phyloP scores from a whole-genome alignment of 2,113 vertebrate species.

The Amphiprion percula region DNA sequence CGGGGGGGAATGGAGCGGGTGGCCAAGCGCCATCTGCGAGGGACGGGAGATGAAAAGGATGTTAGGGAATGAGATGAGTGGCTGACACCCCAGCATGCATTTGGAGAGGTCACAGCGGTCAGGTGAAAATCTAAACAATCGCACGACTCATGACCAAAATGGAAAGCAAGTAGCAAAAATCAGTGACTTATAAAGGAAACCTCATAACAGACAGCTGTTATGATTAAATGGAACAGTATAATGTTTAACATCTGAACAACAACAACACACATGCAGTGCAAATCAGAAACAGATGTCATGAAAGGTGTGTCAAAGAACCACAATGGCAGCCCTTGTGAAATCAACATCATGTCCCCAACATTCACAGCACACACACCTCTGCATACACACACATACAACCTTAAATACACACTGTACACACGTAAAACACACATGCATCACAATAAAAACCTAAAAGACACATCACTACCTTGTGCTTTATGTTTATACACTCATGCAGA shows the following conservation, averaged over 20 bases:
- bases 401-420: slow-evolving; percentile 40
- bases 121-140: slow-evolving; percentile 44
- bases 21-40: slow-evolving; percentile 82
- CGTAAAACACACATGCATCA: slow-evolving; percentile 72
- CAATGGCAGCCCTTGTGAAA: slow-evolving; percentile 65
- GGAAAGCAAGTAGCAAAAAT: slow-evolving; percentile 40
- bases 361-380: slow-evolving; percentile 31
- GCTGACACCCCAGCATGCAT: slow-evolving; percentile 78
- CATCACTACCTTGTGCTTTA: slow-evolving; percentile 33
- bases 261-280: slow-evolving; percentile 63
- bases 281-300: slow-evolving; percentile 41
- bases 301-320: slow-evolving; percentile 47
- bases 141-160: slow-evolving; percentile 33
- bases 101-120: slow-evolving; percentile 51
- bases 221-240: slow-evolving; percentile 8
- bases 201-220: slow-evolving; percentile 34
- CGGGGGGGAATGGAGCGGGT: slow-evolving; percentile 73
- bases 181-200: slow-evolving; percentile 22
- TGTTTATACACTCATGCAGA: slow-evolving; percentile 71
- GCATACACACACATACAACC: slow-evolving; percentile 26
- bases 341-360: slow-evolving; percentile 51
- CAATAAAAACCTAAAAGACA: slow-evolving; percentile 39
- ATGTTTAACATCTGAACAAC: slow-evolving; percentile 20
- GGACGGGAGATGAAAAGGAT: slow-evolving; percentile 72
- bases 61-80: slow-evolving; percentile 70